phyloP scores from a whole-genome alignment of 2,797 vertebrate species.

The Gambusia yucatana region DNA sequence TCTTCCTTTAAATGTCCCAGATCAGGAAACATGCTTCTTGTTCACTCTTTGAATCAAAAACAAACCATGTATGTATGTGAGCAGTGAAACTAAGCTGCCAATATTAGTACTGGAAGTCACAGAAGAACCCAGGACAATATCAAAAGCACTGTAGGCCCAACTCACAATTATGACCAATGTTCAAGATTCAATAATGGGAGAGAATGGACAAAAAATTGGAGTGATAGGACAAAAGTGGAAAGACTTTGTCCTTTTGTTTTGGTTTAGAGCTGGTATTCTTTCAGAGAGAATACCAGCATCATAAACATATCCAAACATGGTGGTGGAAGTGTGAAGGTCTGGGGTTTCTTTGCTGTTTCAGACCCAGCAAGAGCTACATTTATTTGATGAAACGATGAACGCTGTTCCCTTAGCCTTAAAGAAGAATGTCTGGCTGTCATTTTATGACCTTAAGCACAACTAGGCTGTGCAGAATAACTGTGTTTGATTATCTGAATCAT shows the following conservation, averaged over 20 bases:
- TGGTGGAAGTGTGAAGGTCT: background rate
- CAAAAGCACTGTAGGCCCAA: background rate
- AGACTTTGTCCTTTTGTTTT: background rate
- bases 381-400: background rate
- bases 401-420: background rate
- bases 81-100: background rate
- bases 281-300: background rate
- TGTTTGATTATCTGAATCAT: background rate
- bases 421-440: background rate
- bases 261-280: background rate
- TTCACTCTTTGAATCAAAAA: conserved; percentile 77
- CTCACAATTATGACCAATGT: background rate
- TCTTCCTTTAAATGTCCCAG: conserved; percentile 43
- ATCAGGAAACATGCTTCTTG: conserved; percentile 33
- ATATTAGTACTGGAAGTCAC: background rate
- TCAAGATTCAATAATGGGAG: background rate
- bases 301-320: background rate
- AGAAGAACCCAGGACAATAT: background rate
- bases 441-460: background rate
- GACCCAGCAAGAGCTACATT: background rate
- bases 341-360: background rate
- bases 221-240: background rate
- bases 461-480: background rate
- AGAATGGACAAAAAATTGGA: background rate
- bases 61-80: background rate